Evolutionary conservation across 92 coral and sea anemone species (phyloP).

Genomic region (Muricea muricata): DNA sequence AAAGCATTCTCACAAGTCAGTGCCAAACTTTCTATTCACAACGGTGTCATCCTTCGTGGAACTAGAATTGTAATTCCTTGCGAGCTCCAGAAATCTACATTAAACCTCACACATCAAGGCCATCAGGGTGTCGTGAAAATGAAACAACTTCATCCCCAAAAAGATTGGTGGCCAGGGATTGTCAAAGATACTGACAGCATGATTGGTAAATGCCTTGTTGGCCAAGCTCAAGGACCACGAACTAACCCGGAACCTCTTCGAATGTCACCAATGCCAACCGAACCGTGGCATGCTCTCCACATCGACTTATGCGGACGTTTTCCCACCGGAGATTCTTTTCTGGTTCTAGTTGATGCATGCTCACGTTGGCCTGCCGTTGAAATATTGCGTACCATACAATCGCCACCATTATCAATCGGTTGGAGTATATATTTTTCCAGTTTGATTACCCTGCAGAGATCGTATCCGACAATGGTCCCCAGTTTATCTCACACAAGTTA

Average conservation of each 20-base stretch:
- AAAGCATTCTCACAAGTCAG: neutral
- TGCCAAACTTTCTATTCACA: neutral
- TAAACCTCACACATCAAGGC: neutral
- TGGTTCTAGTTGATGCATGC: neutral
- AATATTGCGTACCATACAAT: slow-evolving; percentile 4
- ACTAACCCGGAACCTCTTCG: too few relatives aligned
- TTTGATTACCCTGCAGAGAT: slow-evolving; percentile 6
- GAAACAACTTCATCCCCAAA: neutral
- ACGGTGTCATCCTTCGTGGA: neutral
- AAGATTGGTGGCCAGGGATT: neutral
- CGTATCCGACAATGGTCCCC: neutral
- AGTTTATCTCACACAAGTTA: slow-evolving; percentile 10
- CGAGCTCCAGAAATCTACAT: neutral
- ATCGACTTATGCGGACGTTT: too few relatives aligned
- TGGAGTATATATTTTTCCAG: slow-evolving; percentile 1
- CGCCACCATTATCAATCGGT: slow-evolving; percentile 13
- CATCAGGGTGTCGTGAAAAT: neutral
- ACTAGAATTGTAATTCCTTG: neutral
- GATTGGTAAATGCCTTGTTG: neutral
- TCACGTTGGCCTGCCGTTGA: slow-evolving; percentile 21
- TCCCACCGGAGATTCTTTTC: too few relatives aligned
- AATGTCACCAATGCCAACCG: too few relatives aligned
- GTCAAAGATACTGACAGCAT: neutral
- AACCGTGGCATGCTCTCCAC: too few relatives aligned
- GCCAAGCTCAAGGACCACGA: too few relatives aligned